These are phyloP conservation scores for Stichodactyla mertensii DNA, from an alignment of 64 coral and sea anemone species.

Conservation along the genomic window DNA sequence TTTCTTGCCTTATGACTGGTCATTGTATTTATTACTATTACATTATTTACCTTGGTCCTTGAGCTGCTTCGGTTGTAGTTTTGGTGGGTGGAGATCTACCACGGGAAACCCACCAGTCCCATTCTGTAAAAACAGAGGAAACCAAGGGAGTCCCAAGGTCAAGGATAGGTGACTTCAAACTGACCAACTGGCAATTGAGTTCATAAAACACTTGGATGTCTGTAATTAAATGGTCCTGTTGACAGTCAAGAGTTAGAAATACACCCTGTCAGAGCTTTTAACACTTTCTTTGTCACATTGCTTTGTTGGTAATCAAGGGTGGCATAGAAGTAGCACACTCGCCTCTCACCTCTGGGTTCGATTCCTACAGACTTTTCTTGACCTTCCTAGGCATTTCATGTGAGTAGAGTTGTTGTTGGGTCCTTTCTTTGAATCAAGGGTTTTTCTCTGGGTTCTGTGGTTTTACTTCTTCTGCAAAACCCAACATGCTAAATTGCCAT, in stretches of 20 bases:
- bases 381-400: too few relatives aligned
- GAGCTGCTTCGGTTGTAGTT: constrained; percentile 11
- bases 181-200: constrained; percentile 5
- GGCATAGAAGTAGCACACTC: too few relatives aligned
- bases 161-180: constrained; percentile 18
- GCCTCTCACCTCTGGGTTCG: too few relatives aligned
- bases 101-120: constrained; percentile 89
- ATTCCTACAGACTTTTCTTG: too few relatives aligned
- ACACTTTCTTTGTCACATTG: too few relatives aligned
- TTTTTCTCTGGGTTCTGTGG: too few relatives aligned
- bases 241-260: neutral
- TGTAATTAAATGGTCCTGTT: constrained; percentile 40
- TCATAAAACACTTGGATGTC: constrained; percentile 63
- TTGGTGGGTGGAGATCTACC: constrained; percentile 58
- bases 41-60: neutral
- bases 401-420: too few relatives aligned
- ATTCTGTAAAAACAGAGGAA: constrained; percentile 66
- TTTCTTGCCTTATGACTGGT: neutral
- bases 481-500: too few relatives aligned
- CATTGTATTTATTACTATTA: neutral
- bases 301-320: too few relatives aligned
- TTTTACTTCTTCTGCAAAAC: too few relatives aligned
- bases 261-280: too few relatives aligned
- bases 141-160: constrained; percentile 56
- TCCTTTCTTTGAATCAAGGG: too few relatives aligned